Evolutionary conservation across 1,140 invertebrate species (phyloP).

Genomic region (Musca vetustissima): DNA sequence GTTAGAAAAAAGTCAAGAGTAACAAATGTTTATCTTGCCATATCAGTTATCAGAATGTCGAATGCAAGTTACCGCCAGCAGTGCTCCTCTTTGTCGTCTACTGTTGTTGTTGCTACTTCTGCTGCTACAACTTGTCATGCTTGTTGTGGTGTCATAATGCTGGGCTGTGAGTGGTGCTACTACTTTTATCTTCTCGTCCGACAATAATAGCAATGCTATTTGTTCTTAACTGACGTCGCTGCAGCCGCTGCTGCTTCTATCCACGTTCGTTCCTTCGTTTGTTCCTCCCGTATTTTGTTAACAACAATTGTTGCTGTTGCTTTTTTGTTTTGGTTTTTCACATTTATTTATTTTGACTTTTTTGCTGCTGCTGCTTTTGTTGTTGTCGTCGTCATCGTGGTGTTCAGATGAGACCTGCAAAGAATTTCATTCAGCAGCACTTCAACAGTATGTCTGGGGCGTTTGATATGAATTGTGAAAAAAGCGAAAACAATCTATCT

Average conservation of each 20-base stretch:
- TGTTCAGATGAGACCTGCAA: constrained; percentile 10
- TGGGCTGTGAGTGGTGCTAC: no score
- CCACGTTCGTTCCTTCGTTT: no score
- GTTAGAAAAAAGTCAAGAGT: not conserved
- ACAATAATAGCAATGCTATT: not conserved
- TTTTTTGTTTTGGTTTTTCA: not conserved
- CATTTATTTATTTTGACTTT: constrained; percentile 17
- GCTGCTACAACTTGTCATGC: not conserved
- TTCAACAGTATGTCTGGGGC: constrained; percentile 3
- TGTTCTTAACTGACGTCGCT: no score
- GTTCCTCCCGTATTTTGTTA: no score
- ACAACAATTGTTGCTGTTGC: not conserved
- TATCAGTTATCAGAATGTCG: not conserved
- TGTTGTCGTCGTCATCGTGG: no score
- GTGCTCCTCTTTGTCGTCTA: no score
- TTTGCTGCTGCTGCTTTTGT: not conserved
- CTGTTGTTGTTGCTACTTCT: not conserved
- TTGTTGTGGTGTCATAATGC: not conserved
- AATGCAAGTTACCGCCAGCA: no score
- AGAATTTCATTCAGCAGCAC: constrained; percentile 18
- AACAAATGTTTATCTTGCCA: not conserved
- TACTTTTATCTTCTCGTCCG: constrained; percentile 3
- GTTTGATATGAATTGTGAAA: not conserved
- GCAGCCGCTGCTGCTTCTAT: no score
- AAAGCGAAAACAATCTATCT: no score